These are phyloP conservation scores for Raja brachyura DNA, from an alignment of 2,113 vertebrate genomes.

Conservation along the genomic window DNA sequence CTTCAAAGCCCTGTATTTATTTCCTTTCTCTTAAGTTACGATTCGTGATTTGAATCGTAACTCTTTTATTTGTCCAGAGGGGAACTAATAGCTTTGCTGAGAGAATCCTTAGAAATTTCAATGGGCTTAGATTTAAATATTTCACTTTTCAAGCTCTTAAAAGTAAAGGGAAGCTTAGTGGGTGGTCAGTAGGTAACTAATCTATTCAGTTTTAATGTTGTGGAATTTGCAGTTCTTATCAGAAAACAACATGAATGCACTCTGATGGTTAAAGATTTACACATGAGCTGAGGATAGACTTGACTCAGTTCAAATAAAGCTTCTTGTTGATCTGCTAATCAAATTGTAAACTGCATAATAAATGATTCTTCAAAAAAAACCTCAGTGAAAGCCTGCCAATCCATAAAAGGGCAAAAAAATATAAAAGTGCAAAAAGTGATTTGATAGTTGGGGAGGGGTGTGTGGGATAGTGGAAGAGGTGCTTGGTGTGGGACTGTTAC, in stretches of 20 bases:
- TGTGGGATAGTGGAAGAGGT: no score
- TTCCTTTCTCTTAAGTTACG: not conserved
- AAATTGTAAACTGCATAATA: not conserved
- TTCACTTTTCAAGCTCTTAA: not conserved
- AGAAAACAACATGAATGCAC: not conserved
- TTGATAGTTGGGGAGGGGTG: no score
- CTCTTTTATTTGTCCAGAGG: not conserved
- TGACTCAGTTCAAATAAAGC: not conserved
- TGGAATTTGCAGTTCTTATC: not conserved
- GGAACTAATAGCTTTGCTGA: not conserved
- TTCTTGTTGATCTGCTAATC: not conserved
- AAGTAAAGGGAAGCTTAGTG: slow-evolving; percentile 6
- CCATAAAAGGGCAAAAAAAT: not conserved
- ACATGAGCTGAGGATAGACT: not conserved
- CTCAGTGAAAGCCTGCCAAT: not conserved
- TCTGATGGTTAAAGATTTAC: not conserved
- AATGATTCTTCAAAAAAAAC: not conserved
- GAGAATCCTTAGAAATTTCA: not conserved
- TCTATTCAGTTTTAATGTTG: not conserved
- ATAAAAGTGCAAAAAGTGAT: not conserved
- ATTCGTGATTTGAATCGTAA: slow-evolving; percentile 11
- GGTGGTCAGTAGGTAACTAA: slow-evolving; percentile 18
- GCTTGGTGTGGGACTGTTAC: not conserved
- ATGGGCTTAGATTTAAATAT: slow-evolving; percentile 20
- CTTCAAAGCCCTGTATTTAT: not conserved